These are phyloP conservation scores for Holothuria scabra DNA, from an alignment of 53 echinoderm and acorn worm genomes.

Conservation along the genomic window DNA sequence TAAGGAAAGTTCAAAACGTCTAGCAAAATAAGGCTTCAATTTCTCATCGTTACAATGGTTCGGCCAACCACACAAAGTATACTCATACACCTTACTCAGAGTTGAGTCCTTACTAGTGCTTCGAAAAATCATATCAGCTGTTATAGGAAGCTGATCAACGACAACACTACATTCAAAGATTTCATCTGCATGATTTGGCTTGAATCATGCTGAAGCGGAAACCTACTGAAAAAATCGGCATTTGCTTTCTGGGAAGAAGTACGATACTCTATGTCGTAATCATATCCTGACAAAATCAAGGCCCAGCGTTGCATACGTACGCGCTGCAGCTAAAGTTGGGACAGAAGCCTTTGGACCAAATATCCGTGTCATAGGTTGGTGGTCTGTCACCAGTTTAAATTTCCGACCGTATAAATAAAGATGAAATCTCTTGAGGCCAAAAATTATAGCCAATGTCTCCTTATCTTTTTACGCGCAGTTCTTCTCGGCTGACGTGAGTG, in stretches of 20 bases:
- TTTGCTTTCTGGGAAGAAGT: too few relatives aligned
- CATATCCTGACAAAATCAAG: too few relatives aligned
- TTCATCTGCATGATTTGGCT: slow-evolving; percentile 10
- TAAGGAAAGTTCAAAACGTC: background rate
- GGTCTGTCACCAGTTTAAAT: slow-evolving; percentile 30
- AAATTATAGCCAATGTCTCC: slow-evolving; percentile 29
- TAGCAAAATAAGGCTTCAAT: background rate
- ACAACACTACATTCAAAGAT: too few relatives aligned
- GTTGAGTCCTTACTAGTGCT: slow-evolving; percentile 3
- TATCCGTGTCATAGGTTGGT: slow-evolving; percentile 36
- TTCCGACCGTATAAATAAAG: slow-evolving; percentile 20
- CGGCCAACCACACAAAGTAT: slow-evolving; percentile 27
- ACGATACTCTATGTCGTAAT: too few relatives aligned
- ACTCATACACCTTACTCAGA: slow-evolving; percentile 14
- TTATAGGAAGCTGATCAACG: slow-evolving; percentile 37
- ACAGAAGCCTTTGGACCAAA: slow-evolving; percentile 43
- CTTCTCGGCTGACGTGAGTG: slow-evolving; percentile 24
- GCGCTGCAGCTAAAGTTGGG: background rate
- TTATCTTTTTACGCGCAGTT: slow-evolving; percentile 4
- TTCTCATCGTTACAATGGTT: background rate
- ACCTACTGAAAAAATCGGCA: slow-evolving; percentile 28
- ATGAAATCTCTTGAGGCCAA: slow-evolving; percentile 47
- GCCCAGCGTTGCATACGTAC: too few relatives aligned
- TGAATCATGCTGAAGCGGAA: background rate
- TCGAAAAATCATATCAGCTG: slow-evolving; percentile 11